Evolutionary conservation across 2,113 vertebrate genomes (phyloP).

Genomic region (Dryoscopus gambensis): DNA sequence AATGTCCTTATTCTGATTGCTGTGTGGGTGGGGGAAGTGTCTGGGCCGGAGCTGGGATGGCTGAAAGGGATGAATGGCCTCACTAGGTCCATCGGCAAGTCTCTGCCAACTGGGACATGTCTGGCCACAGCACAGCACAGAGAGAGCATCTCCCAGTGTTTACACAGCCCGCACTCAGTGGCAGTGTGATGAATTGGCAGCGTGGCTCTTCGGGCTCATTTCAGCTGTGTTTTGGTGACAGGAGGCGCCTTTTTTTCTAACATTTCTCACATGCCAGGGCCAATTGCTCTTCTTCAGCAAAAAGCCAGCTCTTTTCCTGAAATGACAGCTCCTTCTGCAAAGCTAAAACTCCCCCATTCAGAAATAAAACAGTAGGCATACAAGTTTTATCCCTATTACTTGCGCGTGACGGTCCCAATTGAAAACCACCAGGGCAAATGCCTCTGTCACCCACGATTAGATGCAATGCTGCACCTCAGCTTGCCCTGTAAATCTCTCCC

Average conservation of each 20-base stretch:
- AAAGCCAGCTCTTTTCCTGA: background rate
- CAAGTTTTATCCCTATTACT: background rate
- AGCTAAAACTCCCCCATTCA: background rate
- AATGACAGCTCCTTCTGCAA: background rate
- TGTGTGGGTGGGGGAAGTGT: background rate
- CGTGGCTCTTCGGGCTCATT: accelerated
- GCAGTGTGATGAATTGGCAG: background rate
- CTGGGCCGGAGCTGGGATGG: background rate
- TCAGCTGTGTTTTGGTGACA: conserved; percentile 12
- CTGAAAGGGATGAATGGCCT: background rate
- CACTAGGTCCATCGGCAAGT: background rate
- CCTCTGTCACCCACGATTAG: background rate
- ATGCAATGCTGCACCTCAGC: background rate
- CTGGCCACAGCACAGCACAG: background rate
- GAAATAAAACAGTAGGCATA: background rate
- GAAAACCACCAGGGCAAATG: background rate
- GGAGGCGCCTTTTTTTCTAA: background rate
- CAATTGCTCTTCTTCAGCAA: background rate
- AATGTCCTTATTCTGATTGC: background rate
- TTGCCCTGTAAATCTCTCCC: background rate
- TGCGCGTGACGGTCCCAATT: background rate
- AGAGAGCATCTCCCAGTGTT: background rate
- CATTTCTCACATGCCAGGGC: background rate
- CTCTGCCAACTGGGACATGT: background rate
- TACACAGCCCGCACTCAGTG: background rate